Base-by-base conservation (phyloP, 2,888 invertebrate genomes). In the Diarsia mendica region DNA sequence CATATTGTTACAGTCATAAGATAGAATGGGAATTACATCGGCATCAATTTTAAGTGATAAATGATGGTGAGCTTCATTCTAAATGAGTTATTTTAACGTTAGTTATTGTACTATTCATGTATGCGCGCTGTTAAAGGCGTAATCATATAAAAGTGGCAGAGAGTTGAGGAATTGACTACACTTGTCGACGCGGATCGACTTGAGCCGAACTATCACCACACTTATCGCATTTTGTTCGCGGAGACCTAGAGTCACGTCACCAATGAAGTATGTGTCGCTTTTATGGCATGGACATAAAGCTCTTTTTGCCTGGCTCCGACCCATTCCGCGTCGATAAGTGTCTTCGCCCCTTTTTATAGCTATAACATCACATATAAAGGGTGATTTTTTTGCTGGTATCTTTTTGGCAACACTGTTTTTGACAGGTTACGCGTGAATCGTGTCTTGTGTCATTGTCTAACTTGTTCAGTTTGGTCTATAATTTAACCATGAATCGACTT, bases 1-100 rank as follows among this genome's bases (percentile, higher is more conserved):
- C 39, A 8, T 39, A 66, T 69, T 77, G 73, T 84, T 79, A 72
- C 75, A 79, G 69, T 66, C 63, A 60, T 67, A 71, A 69, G 53
- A 65, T 70, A 68, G 15, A 75, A 72, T 67, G n/a, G 13, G 46
- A 53, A 53, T 64, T 46, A 64, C 70, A 23, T 68, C 68, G 20
- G 28, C 67, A 18, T 58, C 64, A 23, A 13, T 65, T 55, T 60
- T 51, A 58, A 68, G 44, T 67, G 51, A n/a, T 67, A 48, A 60
- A 51, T 70, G 15, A 44, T 67, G 75, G 61, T 73, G 33, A 72
- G 71, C 60, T 64, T 55, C 28, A 48, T 76, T 81, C 15, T 8
- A 3, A 55, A 18, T 74, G 39, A 67, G 44, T 81, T 8, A 20
- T 65, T 72, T 65, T 51, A 61, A 33, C 18, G 48, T 3, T 53